A percentile compares a stretch with the other conserved stretches of the same genome.
phyloP scores from a whole-genome alignment of 2,113 vertebrate genomes.

The Zapus hudsonius region DNA sequence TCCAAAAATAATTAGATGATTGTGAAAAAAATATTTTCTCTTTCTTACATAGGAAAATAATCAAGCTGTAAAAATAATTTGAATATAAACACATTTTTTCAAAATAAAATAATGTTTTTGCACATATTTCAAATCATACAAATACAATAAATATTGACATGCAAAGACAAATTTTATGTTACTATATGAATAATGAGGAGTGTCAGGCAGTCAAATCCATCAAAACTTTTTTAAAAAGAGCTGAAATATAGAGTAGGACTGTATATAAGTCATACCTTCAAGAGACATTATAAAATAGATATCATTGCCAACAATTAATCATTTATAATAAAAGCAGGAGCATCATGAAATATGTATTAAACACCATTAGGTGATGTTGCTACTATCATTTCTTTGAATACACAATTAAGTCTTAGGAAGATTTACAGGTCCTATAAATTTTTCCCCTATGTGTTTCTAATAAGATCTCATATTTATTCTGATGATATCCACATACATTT shows the following conservation, averaged over 20 bases:
- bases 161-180: not conserved
- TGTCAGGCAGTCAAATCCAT: not conserved
- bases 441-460: not conserved
- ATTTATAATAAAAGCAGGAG: constrained; percentile 78
- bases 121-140: not conserved
- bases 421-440: constrained; percentile 55
- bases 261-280: constrained; percentile 29
- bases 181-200: not conserved
- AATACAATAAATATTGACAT: not conserved
- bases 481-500: not conserved
- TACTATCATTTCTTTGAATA: constrained; percentile 30
- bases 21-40: not conserved
- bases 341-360: constrained; percentile 75
- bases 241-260: not conserved
- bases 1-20: not conserved
- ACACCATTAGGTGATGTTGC: constrained; percentile 64
- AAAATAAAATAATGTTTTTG: not conserved
- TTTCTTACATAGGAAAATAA: not conserved
- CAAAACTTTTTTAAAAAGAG: constrained; percentile 20
- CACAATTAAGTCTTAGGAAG: not conserved
- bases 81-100: not conserved
- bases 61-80: not conserved
- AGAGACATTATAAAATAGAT: constrained; percentile 72
- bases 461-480: constrained; percentile 23
- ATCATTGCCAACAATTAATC: constrained; percentile 79